Evolutionary conservation across 2,888 invertebrate species (phyloP).

Genomic region (Tyria jacobaeae): DNA sequence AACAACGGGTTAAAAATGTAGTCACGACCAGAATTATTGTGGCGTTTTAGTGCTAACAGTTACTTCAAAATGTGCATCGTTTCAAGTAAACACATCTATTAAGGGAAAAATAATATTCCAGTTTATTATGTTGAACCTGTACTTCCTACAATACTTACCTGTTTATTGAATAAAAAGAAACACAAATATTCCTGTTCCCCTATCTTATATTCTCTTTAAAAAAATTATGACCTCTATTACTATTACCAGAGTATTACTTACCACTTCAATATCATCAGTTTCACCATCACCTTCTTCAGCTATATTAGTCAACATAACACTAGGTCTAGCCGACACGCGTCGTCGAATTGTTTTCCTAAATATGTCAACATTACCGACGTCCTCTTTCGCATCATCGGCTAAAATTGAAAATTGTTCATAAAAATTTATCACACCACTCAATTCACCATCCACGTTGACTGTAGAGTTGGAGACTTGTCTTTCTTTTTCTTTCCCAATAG

Average conservation of each 20-base stretch:
- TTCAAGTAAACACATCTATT: no score
- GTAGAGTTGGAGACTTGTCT: slow-evolving; percentile 37
- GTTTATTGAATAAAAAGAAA: not conserved
- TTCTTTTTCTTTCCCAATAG: slow-evolving; percentile 39
- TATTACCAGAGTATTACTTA: slow-evolving; percentile 61
- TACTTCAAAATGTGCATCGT: no score
- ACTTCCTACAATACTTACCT: not conserved
- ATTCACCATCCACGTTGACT: slow-evolving; percentile 61
- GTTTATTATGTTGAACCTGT: no score
- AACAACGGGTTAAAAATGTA: not conserved
- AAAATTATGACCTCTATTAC: no score
- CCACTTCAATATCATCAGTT: slow-evolving; percentile 70
- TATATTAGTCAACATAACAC: slow-evolving; percentile 76
- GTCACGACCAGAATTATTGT: not conserved
- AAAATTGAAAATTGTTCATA: slow-evolving; percentile 80
- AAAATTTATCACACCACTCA: slow-evolving; percentile 70
- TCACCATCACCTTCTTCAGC: slow-evolving; percentile 74
- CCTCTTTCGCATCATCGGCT: slow-evolving; percentile 68
- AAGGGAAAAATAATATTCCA: no score
- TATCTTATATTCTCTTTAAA: no score
- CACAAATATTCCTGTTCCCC: no score
- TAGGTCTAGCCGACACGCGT: slow-evolving; percentile 79
- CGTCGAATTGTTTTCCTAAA: slow-evolving; percentile 63
- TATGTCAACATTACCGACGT: slow-evolving; percentile 48
- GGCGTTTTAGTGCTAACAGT: no score